Percentiles rank a stretch among this genome's conserved stretches.
Evolutionary conservation across 2,113 vertebrate species (phyloP).

Genomic region (Hirundichthys speculiger): DNA sequence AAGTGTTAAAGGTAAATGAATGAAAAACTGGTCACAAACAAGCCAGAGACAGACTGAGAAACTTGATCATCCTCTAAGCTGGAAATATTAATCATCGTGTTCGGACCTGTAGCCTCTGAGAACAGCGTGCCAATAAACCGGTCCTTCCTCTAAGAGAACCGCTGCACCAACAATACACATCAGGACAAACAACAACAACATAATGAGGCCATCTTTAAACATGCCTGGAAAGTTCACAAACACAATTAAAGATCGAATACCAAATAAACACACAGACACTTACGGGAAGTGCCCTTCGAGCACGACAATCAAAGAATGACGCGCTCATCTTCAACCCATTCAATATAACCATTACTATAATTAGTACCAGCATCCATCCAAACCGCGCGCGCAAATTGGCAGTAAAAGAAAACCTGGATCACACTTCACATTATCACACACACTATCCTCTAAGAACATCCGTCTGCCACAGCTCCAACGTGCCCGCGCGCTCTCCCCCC

Average conservation of each 20-base stretch:
- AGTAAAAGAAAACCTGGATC: not conserved
- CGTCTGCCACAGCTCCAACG: not conserved
- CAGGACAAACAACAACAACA: slow-evolving; percentile 35
- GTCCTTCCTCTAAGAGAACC: slow-evolving; percentile 58
- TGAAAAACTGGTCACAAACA: too few relatives aligned
- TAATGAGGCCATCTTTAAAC: slow-evolving; percentile 20
- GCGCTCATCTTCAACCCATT: not conserved
- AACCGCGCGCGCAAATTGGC: slow-evolving; percentile 6
- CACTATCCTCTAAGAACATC: not conserved
- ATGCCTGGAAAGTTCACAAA: not conserved
- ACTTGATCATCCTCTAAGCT: slow-evolving; percentile 45
- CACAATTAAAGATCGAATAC: not conserved
- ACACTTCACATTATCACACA: not conserved
- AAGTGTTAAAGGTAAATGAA: too few relatives aligned
- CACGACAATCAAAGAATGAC: not conserved
- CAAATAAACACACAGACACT: not conserved
- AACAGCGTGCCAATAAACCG: slow-evolving; percentile 68
- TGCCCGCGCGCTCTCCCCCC: slow-evolving; percentile 4
- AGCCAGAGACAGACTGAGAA: not conserved
- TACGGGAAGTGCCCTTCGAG: not conserved
- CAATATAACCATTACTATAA: not conserved
- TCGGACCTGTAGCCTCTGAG: slow-evolving; percentile 69
- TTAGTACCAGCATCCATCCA: slow-evolving; percentile 1
- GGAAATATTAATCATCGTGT: slow-evolving; percentile 70
- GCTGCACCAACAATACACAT: slow-evolving; percentile 35